phyloP scores from a whole-genome alignment of 2,888 invertebrate species.

The Pollenia angustigena region DNA sequence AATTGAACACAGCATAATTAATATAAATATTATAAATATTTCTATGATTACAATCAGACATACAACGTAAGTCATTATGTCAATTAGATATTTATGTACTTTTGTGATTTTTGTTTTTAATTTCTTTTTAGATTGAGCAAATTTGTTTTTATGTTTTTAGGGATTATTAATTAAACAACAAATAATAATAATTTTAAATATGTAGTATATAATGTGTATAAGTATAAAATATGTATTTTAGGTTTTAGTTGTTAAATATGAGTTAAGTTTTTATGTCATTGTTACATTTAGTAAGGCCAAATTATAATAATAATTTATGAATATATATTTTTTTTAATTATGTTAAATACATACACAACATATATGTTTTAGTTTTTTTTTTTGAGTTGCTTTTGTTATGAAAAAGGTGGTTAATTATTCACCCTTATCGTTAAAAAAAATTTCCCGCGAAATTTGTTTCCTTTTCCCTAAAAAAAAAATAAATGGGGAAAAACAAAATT shows the following conservation, averaged over 20 bases:
- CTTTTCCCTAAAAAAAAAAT: too few species aligned
- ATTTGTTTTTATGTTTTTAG: slow-evolving; percentile 37
- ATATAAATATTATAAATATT: too few species aligned
- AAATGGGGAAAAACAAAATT: too few species aligned
- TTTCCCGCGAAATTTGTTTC: too few species aligned
- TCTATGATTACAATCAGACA: not conserved
- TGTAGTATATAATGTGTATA: not conserved
- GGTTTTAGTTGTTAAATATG: not conserved
- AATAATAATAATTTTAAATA: not conserved
- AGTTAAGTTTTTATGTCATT: not conserved
- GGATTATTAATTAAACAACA: not conserved
- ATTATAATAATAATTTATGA: slow-evolving; percentile 43
- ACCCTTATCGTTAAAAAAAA: not conserved
- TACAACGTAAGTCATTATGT: not conserved
- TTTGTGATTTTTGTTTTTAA: not conserved
- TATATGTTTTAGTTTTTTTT: slow-evolving; percentile 49
- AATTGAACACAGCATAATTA: slow-evolving; percentile 33
- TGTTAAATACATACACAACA: slow-evolving; percentile 39
- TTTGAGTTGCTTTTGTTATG: slow-evolving; percentile 49
- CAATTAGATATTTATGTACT: slow-evolving; percentile 24
- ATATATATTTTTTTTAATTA: slow-evolving; percentile 46
- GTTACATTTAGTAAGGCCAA: slow-evolving; percentile 19
- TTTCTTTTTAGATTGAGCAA: slow-evolving; percentile 1
- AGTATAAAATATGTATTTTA: slow-evolving; percentile 1
- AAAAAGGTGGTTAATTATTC: slow-evolving; percentile 63